Base-by-base conservation (phyloP, 2,888 invertebrate species). In the Sphaerophoria taeniata region DNA sequence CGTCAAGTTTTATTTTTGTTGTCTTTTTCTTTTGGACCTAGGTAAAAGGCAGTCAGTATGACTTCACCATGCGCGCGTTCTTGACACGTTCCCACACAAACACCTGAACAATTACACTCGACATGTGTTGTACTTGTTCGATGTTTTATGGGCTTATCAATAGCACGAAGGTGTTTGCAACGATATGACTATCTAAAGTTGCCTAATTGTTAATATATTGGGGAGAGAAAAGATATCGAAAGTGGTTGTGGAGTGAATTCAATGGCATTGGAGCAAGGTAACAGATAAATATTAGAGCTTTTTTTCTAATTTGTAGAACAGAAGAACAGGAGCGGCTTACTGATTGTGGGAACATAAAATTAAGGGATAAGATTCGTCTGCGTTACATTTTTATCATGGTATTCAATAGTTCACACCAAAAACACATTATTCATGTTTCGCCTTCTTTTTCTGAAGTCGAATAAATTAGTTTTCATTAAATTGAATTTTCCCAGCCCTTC, bases 51-150 rank as follows among this genome's bases (percentile, higher is more conserved):
- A 51, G 4, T 6, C 11, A n/a, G 45, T 49, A 65, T 65, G 84
- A 85, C 84, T 85, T 69, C 74, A 33, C 69, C 72, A 80, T 58
- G 76, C 67, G 73, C 76, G 63, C 76, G 81, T 33, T 77, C 81
- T 85, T 85, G 81, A 77, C 85, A 81, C 81, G 73, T 73, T 77
- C 85, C 70, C 76, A 12, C 39, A 73, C 73, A 75, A 69, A 80
- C 84, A 80, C 75, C 67, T 84, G 80, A 71, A 55, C 49, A 80
- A 84, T 80, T 80, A 84, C 43, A 34, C 55, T 33, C 67, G 60
- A 55, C 74, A 55, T 70, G 70, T 71, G 71, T 49, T 84, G 70
- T 71, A 74, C 36, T 55, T 74, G 84, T 24, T 72, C 31, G 45
- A 69, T 76, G 76, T 73, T 24, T 24, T 69, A 47, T 33, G 51